phyloP scores from a whole-genome alignment of 2,888 invertebrate species.

The Ctena decussata region DNA sequence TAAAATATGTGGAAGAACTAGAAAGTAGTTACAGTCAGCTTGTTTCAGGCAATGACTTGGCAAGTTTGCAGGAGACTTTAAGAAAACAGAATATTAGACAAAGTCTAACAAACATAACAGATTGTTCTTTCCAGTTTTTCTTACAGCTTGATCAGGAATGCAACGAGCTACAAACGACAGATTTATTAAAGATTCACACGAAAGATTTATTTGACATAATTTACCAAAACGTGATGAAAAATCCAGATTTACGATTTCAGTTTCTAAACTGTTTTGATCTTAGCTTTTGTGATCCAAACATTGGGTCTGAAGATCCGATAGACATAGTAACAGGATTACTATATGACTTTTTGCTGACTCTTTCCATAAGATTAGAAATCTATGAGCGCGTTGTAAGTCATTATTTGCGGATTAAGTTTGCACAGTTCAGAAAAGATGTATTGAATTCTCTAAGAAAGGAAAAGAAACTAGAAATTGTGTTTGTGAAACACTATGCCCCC shows the following conservation, averaged over 20 bases:
- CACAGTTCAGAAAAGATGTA: conserved; percentile 12
- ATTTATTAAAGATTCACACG: no score
- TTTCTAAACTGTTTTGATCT: neutral
- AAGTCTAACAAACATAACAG: conserved; percentile 24
- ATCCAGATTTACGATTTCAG: neutral
- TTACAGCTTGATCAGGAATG: no score
- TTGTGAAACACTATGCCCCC: no score
- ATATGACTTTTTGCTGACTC: no score
- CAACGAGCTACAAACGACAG: no score
- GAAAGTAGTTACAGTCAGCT: neutral
- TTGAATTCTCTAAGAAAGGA: conserved; percentile 3
- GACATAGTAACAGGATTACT: no score
- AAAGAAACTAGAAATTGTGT: no score
- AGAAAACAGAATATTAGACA: conserved; percentile 29
- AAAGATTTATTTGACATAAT: conserved; percentile 3
- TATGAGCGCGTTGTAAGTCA: neutral
- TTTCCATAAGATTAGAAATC: neutral
- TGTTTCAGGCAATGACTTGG: neutral
- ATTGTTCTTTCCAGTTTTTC: neutral
- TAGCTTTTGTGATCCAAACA: no score
- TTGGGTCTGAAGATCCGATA: no score
- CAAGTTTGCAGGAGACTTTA: neutral
- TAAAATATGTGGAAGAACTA: neutral
- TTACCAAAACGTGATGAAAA: conserved; percentile 17
- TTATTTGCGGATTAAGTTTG: neutral